Evolutionary conservation across 1,140 invertebrate genomes (phyloP).

Genomic region (Drosophila teissieri): DNA sequence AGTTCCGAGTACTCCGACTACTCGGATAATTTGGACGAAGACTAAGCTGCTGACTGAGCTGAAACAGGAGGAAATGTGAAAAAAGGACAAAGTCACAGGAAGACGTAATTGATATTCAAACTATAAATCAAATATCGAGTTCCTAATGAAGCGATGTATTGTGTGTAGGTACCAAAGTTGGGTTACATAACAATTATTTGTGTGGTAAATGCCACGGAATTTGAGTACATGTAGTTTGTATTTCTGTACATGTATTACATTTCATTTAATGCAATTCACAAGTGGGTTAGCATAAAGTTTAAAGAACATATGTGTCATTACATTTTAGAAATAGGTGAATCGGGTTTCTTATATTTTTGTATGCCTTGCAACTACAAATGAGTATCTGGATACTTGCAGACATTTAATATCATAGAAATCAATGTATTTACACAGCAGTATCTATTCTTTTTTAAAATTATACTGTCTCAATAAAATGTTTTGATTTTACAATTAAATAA

Average conservation of each 20-base stretch:
- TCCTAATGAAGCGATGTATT: slow-evolving; percentile 67
- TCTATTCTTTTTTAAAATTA: slow-evolving; percentile 15
- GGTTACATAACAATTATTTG: slow-evolving; percentile 75
- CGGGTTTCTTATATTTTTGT: slow-evolving; percentile 65
- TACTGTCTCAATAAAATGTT: slow-evolving; percentile 42
- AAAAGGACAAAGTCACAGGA: neutral
- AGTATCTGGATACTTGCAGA: slow-evolving; percentile 42
- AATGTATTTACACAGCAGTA: slow-evolving; percentile 25
- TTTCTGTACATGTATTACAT: too few relatives aligned
- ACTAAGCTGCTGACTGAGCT: slow-evolving; percentile 37
- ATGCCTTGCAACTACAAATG: slow-evolving; percentile 58
- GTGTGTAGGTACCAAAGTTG: slow-evolving; percentile 78
- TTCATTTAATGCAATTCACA: neutral
- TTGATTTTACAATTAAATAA: slow-evolving; percentile 34
- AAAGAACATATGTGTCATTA: too few relatives aligned
- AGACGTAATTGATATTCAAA: slow-evolving; percentile 45
- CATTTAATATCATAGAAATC: slow-evolving; percentile 41
- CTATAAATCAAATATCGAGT: slow-evolving; percentile 71
- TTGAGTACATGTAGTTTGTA: too few relatives aligned
- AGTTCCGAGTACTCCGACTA: slow-evolving; percentile 86
- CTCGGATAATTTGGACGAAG: slow-evolving; percentile 46
- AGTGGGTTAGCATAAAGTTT: slow-evolving; percentile 28
- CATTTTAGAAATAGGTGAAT: slow-evolving; percentile 78
- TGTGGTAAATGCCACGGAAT: slow-evolving; percentile 78
- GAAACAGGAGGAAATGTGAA: slow-evolving; percentile 43